Evolutionary conservation across 1,140 invertebrate genomes (phyloP).

Genomic region (Monochamus saltuarius): DNA sequence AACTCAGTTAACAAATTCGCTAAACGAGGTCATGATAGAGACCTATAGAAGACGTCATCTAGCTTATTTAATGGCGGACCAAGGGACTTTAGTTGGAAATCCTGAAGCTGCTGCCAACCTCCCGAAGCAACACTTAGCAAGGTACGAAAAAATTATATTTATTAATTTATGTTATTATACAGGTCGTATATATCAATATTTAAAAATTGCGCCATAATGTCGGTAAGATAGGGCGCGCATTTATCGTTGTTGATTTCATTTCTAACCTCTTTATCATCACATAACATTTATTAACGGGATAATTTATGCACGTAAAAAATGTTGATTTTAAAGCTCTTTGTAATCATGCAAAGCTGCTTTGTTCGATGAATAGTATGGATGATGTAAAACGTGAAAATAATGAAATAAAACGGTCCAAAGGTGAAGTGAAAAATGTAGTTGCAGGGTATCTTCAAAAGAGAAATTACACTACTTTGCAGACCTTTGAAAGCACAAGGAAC

Average conservation of each 20-base stretch:
- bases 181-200: background rate
- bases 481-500: conserved; percentile 23
- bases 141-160: too few relatives aligned
- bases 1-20: conserved; percentile 63
- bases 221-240: background rate
- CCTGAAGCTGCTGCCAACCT: conserved; percentile 85
- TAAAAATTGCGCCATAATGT: background rate
- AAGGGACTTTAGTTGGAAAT: conserved; percentile 88
- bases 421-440: conserved; percentile 41
- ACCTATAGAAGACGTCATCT: conserved; percentile 88
- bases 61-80: conserved; percentile 95
- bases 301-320: background rate
- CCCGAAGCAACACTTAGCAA: conserved; percentile 83
- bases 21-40: conserved; percentile 85
- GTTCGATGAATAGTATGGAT: conserved; percentile 30
- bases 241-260: background rate
- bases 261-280: background rate
- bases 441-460: conserved; percentile 44
- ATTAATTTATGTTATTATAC: too few relatives aligned
- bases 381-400: conserved; percentile 34
- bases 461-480: conserved; percentile 35
- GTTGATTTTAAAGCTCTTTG: conserved; percentile 3
- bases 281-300: background rate
- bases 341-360: background rate
- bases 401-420: conserved; percentile 37